These are phyloP conservation scores for Sylvietta virens DNA, from an alignment of 2,113 vertebrate species.

Conservation along the genomic window DNA sequence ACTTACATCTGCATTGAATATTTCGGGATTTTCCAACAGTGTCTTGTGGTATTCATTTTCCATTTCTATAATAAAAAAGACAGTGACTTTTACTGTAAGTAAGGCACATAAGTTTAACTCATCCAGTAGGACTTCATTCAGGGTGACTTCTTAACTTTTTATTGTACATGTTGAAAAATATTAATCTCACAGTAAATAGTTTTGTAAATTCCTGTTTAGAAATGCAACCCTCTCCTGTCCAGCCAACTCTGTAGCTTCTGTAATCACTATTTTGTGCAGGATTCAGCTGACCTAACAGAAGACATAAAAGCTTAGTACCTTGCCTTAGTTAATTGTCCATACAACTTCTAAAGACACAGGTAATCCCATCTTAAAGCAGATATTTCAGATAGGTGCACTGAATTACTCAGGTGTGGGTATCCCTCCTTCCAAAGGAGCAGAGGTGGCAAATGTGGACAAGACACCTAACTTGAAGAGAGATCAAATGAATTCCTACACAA, in stretches of 20 bases:
- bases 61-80: neutral
- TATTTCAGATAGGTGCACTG: neutral
- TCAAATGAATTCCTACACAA: neutral
- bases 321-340: neutral
- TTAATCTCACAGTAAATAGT: neutral
- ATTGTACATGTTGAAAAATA: neutral
- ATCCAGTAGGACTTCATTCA: neutral
- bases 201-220: neutral
- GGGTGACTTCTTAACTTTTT: neutral
- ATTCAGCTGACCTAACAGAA: neutral
- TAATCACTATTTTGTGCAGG: neutral
- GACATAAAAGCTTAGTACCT: neutral
- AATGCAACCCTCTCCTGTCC: neutral
- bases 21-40: neutral
- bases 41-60: neutral
- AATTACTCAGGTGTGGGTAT: neutral
- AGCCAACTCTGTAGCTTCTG: neutral
- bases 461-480: neutral
- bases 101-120: neutral
- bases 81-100: neutral
- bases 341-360: neutral
- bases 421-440: neutral
- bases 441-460: neutral
- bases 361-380: neutral
- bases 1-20: neutral